Evolutionary conservation across 2,113 vertebrate genomes (phyloP), one percentile per base, ranked within the genome.

Genomic region (Triplophysa tibetana): DNA sequence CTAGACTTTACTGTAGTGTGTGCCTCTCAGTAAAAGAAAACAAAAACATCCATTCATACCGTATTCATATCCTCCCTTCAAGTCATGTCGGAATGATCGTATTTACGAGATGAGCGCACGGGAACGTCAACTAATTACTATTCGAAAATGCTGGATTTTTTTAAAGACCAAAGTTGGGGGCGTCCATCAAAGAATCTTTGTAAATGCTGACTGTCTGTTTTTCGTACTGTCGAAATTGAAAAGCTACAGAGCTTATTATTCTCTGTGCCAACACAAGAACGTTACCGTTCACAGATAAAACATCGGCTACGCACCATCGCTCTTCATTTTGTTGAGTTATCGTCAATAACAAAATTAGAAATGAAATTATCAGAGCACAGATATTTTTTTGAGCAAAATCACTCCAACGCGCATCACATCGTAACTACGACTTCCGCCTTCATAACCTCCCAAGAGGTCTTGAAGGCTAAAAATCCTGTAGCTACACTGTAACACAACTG

Each of bases 1-100:
- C 92, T 94, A 93, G 93, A 89, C 93, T 91, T 95, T 91, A 92
- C 93, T 93, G 91, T 96, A 95, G 93, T 93, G 92, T 93, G 93
- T 92, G 94, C 93, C 95, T 89, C 91, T 92, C 88, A 90, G 94
- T 94, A 93, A 91, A 92, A 93, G 33, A 38, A 38, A 38, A 38
- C 33, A 94, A 92, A 93, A 94, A 92, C 93, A 91, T 92, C 93
- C 94, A 93, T 93, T 91, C 93, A 89, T 93, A 88, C 92, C 91
- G 91, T 93, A 93, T 90, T 91, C 90, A 89, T 80, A 64, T 60
- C 74, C 81, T 80, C 26, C 76, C 79, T 88, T 87, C 91, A 38
- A 62, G 74, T 77, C 74, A 84, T 89, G 85, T 87, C 90, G 58
- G 78, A 80, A 24, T 12, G 43, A 29, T 58, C 9, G 19, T 54